Conservation (phyloP, 2,113 vertebrate genomes). For the Alouatta palliata region DNA sequence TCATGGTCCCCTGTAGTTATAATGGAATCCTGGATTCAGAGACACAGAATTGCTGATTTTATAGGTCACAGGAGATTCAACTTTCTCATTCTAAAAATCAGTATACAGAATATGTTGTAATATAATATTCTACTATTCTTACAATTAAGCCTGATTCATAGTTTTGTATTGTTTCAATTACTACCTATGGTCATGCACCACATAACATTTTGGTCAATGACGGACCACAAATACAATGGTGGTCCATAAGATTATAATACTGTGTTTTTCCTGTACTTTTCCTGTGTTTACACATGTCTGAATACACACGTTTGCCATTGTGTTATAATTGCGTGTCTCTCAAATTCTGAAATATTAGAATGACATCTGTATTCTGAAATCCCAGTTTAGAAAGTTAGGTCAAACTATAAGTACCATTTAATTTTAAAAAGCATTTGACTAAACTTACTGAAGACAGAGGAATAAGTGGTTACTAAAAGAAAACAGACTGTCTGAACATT, state of each 20-base stretch:
- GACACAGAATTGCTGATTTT: neutral
- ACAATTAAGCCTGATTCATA: slow-evolving; percentile 41
- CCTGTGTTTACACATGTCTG: neutral
- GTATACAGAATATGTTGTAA: neutral
- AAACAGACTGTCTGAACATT: neutral
- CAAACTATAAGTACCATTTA: neutral
- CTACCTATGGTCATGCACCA: neutral
- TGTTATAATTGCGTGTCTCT: neutral
- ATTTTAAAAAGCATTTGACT: neutral
- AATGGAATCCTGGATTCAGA: neutral
- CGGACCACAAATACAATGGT: neutral
- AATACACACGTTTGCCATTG: neutral
- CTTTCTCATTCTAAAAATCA: neutral
- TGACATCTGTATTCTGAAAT: neutral
- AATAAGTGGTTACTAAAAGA: neutral
- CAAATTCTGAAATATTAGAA: slow-evolving; percentile 10
- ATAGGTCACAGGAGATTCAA: neutral
- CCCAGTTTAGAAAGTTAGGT: neutral
- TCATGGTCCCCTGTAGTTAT: neutral
- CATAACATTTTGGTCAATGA: neutral
- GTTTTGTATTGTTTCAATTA: slow-evolving; percentile 10
- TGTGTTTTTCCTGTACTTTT: neutral
- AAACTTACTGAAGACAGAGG: neutral
- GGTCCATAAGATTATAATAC: neutral
- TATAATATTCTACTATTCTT: neutral